Conservation (phyloP, 2,797 vertebrate species). For the Silurus lanzhouensis region DNA sequence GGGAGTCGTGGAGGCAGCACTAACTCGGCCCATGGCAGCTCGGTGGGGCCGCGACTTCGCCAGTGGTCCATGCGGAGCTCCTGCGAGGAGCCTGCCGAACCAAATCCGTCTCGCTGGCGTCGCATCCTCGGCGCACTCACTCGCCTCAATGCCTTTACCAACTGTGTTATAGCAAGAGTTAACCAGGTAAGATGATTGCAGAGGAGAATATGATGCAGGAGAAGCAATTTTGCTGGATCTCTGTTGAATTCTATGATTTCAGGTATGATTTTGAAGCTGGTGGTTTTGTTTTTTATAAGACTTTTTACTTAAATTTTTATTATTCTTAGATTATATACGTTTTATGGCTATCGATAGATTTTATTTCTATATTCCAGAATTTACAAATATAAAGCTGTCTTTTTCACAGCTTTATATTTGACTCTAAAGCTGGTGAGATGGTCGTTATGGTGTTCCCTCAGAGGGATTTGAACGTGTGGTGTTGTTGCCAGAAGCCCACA, state of each 20-base stretch:
- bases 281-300: neutral
- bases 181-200: conserved; percentile 74
- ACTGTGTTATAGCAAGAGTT: conserved; percentile 82
- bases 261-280: too few species aligned
- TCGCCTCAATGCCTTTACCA: conserved; percentile 80
- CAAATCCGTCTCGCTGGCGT: conserved; percentile 79
- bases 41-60: conserved; percentile 80
- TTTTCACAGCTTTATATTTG: neutral
- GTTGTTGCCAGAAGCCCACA: conserved; percentile 1
- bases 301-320: neutral
- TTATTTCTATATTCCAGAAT: neutral
- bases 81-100: conserved; percentile 74
- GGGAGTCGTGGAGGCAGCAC: conserved; percentile 79
- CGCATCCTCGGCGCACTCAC: conserved; percentile 81
- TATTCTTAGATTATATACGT: neutral
- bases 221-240: neutral
- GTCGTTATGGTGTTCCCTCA: conserved; percentile 59
- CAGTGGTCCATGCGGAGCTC: conserved; percentile 83
- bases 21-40: conserved; percentile 75
- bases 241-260: too few species aligned
- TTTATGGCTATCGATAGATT: neutral
- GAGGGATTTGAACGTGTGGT: conserved; percentile 52
- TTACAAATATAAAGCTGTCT: neutral
- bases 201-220: neutral
- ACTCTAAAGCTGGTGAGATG: conserved; percentile 38